Evolutionary conservation across 2,888 invertebrate genomes (phyloP).

Genomic region (Dinocampus coccinellae): DNA sequence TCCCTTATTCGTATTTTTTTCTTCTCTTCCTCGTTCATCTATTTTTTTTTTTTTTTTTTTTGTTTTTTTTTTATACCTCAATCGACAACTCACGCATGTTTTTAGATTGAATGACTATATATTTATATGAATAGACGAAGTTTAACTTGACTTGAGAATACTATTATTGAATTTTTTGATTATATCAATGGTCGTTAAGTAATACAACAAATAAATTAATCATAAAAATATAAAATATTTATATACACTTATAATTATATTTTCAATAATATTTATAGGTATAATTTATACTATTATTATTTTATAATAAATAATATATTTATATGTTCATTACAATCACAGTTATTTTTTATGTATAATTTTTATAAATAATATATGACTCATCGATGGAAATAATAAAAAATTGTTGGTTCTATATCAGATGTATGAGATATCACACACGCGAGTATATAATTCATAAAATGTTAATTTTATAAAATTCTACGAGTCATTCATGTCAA

Average conservation of each 20-base stretch:
- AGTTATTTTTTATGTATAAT: not conserved
- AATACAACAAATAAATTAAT: not conserved
- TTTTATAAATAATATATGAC: not conserved
- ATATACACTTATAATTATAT: too few species aligned
- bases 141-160: not conserved
- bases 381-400: not conserved
- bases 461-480: conserved; percentile 9
- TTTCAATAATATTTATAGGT: too few species aligned
- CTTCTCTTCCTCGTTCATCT: too few species aligned
- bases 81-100: not conserved
- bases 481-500: conserved; percentile 9
- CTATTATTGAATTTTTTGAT: not conserved
- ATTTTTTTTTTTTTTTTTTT: too few species aligned
- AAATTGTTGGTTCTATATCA: not conserved
- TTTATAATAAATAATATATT: not conserved
- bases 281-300: not conserved
- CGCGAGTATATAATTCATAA: not conserved
- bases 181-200: not conserved
- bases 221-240: too few species aligned
- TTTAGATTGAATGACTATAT: not conserved
- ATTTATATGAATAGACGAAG: not conserved
- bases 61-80: too few species aligned
- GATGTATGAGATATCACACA: not conserved
- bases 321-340: not conserved
- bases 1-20: not conserved